These are phyloP conservation scores for Tenebrosternarchus preto DNA, from an alignment of 2,113 vertebrate genomes.

Conservation along the genomic window DNA sequence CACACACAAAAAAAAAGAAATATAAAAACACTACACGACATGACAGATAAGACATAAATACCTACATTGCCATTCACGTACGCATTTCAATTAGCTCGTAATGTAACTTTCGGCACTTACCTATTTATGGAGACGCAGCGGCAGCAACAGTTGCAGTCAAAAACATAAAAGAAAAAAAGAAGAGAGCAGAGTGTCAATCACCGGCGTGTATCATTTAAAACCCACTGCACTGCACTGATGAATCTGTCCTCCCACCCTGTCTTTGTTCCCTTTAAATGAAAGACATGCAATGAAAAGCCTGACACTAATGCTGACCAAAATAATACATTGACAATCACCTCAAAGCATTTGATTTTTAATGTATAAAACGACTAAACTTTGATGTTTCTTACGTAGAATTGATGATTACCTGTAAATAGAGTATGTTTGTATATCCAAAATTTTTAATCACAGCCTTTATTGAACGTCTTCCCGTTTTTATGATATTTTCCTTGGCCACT, in stretches of 20 bases:
- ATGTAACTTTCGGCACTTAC: conserved; percentile 44
- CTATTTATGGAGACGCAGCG: conserved; percentile 47
- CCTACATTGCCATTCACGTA: conserved; percentile 42
- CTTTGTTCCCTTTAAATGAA: conserved; percentile 42
- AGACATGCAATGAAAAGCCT: conserved; percentile 23
- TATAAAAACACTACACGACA: not conserved
- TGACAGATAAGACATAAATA: conserved; percentile 48
- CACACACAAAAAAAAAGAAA: not conserved
- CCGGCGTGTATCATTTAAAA: conserved; percentile 33
- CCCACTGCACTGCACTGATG: conserved; percentile 26
- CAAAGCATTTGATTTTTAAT: conserved; percentile 23
- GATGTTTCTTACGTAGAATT: not conserved
- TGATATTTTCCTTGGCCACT: not conserved
- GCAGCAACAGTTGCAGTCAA: conserved; percentile 27
- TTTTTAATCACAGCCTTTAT: conserved; percentile 2
- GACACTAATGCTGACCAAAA: conserved; percentile 26
- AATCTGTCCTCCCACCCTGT: conserved; percentile 40
- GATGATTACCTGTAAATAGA: conserved; percentile 6
- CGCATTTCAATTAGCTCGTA: conserved; percentile 44
- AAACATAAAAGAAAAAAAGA: conserved; percentile 42
- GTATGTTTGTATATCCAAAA: conserved; percentile 13
- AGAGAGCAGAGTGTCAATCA: conserved; percentile 37
- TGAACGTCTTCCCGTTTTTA: not conserved
- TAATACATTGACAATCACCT: conserved; percentile 21
- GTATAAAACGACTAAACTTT: conserved; percentile 27